phyloP scores from a whole-genome alignment of 2,888 invertebrate genomes.

The Chymomyza fuscimana region DNA sequence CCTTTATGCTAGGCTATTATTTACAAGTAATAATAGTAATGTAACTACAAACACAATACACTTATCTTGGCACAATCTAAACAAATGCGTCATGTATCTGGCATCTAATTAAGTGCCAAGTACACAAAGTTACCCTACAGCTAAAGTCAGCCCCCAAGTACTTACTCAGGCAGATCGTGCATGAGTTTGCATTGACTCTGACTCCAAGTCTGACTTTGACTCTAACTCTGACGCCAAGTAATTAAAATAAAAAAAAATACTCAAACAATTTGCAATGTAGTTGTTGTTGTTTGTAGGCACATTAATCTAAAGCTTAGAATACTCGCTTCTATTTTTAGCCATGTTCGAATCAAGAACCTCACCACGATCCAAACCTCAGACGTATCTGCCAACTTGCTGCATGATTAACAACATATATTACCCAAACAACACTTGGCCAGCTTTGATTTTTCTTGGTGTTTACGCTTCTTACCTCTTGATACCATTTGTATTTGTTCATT shows the following conservation, averaged over 20 bases:
- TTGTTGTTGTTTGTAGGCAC: conserved; percentile 40
- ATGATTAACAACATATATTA: conserved; percentile 38
- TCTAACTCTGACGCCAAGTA: not conserved
- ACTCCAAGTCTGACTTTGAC: not conserved
- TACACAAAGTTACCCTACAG: conserved; percentile 8
- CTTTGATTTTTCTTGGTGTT: not conserved
- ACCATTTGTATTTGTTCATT: conserved; percentile 6
- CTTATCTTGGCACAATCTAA: not conserved
- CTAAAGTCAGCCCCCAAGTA: conserved; percentile 18
- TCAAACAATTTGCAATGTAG: conserved; percentile 2
- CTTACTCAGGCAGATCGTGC: conserved; percentile 26
- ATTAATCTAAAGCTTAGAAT: conserved; percentile 51
- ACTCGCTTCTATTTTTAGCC: conserved; percentile 58
- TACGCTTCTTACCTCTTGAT: not conserved
- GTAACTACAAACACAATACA: not conserved
- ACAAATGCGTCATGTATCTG: conserved; percentile 41
- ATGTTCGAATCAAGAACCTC: conserved; percentile 54
- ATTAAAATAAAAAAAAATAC: conserved; percentile 2
- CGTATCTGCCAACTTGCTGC: conserved; percentile 6
- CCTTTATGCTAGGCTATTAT: no score
- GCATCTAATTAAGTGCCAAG: conserved; percentile 61
- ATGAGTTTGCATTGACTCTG: not conserved
- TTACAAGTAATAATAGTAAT: not conserved
- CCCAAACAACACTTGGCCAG: not conserved
- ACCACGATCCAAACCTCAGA: conserved; percentile 13